These are phyloP conservation scores for Alosa sapidissima DNA, from an alignment of 2,797 vertebrate species.

Conservation along the genomic window DNA sequence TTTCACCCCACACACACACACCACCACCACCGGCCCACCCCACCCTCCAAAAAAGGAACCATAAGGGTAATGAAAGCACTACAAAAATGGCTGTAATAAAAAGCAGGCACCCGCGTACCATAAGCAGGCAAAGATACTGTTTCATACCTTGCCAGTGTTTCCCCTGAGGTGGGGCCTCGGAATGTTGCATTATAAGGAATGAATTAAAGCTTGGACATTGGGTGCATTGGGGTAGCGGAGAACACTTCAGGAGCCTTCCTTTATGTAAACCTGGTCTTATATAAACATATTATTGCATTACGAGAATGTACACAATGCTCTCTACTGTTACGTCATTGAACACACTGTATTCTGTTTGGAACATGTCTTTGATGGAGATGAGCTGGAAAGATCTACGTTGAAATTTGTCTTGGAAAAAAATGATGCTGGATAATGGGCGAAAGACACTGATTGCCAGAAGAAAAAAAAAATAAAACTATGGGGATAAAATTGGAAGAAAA, in stretches of 20 bases:
- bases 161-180: conserved; percentile 52
- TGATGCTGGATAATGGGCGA: not conserved
- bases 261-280: conserved; percentile 59
- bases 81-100: conserved; percentile 70
- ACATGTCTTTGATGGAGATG: not conserved
- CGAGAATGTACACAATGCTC: conserved; percentile 29
- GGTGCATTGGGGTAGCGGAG: conserved; percentile 64
- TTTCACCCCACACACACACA: no score
- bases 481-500: not conserved
- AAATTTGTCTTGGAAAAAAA: not conserved
- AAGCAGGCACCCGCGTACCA: conserved; percentile 71
- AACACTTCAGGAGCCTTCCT: conserved; percentile 47
- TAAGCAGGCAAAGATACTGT: conserved; percentile 63
- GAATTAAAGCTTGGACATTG: conserved; percentile 55
- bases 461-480: not conserved
- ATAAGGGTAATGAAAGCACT: conserved; percentile 63
- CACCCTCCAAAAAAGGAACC: conserved; percentile 49
- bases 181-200: conserved; percentile 67
- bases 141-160: conserved; percentile 65
- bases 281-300: conserved; percentile 52
- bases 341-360: not conserved
- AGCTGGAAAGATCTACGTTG: not conserved
- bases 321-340: conserved; percentile 40
- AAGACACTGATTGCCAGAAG: not conserved
- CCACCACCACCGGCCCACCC: conserved; percentile 10